These are phyloP conservation scores for Chionoecetes opilio DNA, from an alignment of 1,140 invertebrate species.

Conservation along the genomic window DNA sequence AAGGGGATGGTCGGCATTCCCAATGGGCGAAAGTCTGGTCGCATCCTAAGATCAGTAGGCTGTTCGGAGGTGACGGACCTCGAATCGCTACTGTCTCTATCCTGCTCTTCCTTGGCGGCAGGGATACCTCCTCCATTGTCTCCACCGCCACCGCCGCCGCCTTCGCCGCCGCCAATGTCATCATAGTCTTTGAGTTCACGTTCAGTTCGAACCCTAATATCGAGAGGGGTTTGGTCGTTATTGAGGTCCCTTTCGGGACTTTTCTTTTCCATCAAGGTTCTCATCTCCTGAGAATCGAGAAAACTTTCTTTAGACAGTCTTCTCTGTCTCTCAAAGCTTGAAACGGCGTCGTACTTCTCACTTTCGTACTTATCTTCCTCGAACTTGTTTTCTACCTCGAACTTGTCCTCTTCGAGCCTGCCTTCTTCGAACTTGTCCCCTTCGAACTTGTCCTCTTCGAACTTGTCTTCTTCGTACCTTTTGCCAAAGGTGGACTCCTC, in stretches of 20 bases:
- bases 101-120: conserved; percentile 81
- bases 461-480: conserved; percentile 37
- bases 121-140: conserved; percentile 61
- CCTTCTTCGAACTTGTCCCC: conserved; percentile 47
- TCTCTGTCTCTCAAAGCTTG: conserved; percentile 48
- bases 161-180: conserved; percentile 72
- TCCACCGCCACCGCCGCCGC: conserved; percentile 71
- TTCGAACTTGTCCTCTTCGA: conserved; percentile 57
- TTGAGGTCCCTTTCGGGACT: conserved; percentile 57
- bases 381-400: conserved; percentile 47
- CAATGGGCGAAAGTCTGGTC: conserved; percentile 73
- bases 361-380: conserved; percentile 40
- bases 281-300: conserved; percentile 70
- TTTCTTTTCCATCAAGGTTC: conserved; percentile 53
- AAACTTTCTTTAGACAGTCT: conserved; percentile 59
- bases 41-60: conserved; percentile 78
- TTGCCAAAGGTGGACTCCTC: not conserved
- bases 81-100: conserved; percentile 78
- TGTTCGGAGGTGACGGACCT: conserved; percentile 68
- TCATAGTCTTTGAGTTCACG: conserved; percentile 81
- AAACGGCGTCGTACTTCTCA: conserved; percentile 51
- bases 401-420: conserved; percentile 51
- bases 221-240: conserved; percentile 65
- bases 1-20: conserved; percentile 76
- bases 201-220: conserved; percentile 82